A percentile compares a stretch with the other conserved stretches of the same genome.
phyloP scores from a whole-genome alignment of 2,888 invertebrate species.

The Patella pellucida region DNA sequence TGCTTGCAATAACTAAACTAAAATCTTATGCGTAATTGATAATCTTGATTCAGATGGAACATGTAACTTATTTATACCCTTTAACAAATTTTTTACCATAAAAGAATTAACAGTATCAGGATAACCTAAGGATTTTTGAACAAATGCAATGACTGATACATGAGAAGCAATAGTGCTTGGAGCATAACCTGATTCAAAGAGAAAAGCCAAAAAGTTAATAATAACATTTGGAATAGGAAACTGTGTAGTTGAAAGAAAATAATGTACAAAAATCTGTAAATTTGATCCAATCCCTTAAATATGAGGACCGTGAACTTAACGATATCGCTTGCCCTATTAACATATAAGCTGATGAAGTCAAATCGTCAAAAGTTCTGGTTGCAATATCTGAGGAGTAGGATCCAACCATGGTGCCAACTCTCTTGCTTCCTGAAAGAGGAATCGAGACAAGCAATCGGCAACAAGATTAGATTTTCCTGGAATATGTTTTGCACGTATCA shows the following conservation, averaged over 20 bases:
- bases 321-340: not conserved
- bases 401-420: not conserved
- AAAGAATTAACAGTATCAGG: not conserved
- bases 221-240: not conserved
- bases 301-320: not conserved
- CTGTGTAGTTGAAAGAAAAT: not conserved
- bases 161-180: not conserved
- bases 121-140: not conserved
- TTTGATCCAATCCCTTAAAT: not conserved
- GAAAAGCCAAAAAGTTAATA: not conserved
- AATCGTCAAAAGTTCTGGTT: not conserved
- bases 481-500: not conserved
- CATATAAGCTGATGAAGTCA: not conserved
- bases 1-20: not conserved
- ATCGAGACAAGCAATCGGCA: not conserved
- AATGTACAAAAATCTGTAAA: not conserved
- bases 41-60: not conserved
- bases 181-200: not conserved
- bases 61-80: not conserved
- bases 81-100: no score
- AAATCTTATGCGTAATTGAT: not conserved
- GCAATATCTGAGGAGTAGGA: not conserved
- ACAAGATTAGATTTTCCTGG: constrained; percentile 3
- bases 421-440: not conserved
- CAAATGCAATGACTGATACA: not conserved